phyloP scores from a whole-genome alignment of 2,113 vertebrate species.

The Nipponia nippon region DNA sequence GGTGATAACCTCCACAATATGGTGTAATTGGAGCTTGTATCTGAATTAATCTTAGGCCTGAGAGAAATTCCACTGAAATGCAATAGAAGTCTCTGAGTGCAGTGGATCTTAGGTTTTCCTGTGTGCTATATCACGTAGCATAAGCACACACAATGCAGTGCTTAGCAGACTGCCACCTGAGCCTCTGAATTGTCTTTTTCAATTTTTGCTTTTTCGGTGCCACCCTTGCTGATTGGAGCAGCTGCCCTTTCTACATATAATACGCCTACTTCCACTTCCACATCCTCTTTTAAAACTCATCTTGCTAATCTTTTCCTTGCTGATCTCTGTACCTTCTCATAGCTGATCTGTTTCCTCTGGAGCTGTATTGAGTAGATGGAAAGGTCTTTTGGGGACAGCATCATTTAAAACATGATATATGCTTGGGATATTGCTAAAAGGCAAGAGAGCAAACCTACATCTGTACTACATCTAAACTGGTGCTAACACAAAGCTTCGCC shows the following conservation, averaged over 20 bases:
- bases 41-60: neutral
- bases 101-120: neutral
- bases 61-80: neutral
- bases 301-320: neutral
- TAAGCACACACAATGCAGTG: neutral
- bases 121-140: neutral
- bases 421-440: neutral
- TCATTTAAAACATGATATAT: neutral
- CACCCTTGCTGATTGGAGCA: neutral
- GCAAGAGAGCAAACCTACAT: neutral
- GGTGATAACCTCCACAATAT: neutral
- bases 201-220: neutral
- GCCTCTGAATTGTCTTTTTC: neutral
- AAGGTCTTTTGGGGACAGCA: neutral
- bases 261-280: neutral
- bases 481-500: neutral
- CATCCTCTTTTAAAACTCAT: neutral
- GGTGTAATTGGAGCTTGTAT: neutral
- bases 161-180: neutral
- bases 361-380: neutral
- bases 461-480: neutral
- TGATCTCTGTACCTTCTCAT: neutral
- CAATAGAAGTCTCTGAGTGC: neutral
- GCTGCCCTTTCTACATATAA: neutral
- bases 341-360: neutral